A percentile compares a stretch with the other conserved stretches of the same genome.
phyloP scores from a whole-genome alignment of 2,113 vertebrate genomes.

The Rhinolophus ferrumequinum region DNA sequence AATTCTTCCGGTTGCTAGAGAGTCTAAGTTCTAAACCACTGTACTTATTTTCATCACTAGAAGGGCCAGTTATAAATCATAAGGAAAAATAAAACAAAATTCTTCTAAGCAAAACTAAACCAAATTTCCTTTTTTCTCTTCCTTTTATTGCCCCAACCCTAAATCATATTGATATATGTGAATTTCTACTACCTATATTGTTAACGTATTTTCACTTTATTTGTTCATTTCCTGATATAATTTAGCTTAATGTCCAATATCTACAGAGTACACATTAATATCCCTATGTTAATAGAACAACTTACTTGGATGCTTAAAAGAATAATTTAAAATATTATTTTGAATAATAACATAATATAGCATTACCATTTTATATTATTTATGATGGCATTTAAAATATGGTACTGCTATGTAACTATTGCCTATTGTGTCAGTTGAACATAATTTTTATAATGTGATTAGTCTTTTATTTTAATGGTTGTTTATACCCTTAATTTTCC shows the following conservation, averaged over 20 bases:
- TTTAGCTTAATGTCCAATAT: slow-evolving; percentile 28
- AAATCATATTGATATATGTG: background rate
- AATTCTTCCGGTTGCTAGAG: background rate
- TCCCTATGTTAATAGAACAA: slow-evolving; percentile 21
- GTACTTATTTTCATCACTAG: background rate
- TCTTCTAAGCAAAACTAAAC: background rate
- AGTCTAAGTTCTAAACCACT: background rate
- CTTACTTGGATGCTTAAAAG: slow-evolving; percentile 59
- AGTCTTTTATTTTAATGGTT: slow-evolving; percentile 80
- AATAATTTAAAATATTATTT: slow-evolving; percentile 57
- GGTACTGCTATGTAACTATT: slow-evolving; percentile 67
- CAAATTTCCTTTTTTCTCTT: background rate
- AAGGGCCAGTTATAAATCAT: background rate
- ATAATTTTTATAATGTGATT: slow-evolving; percentile 78
- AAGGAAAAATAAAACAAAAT: background rate
- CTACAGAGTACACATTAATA: background rate
- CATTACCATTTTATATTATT: slow-evolving; percentile 68
- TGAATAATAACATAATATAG: slow-evolving; percentile 46
- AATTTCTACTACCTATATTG: background rate
- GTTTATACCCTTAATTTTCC: slow-evolving; percentile 82
- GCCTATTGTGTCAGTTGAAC: slow-evolving; percentile 70
- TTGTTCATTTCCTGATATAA: background rate
- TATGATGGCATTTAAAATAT: slow-evolving; percentile 74
- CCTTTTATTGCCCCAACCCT: background rate
- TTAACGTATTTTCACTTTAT: slow-evolving; percentile 35